Evolutionary conservation across 2,113 vertebrate genomes (phyloP).

Genomic region (Nettapus auritus): DNA sequence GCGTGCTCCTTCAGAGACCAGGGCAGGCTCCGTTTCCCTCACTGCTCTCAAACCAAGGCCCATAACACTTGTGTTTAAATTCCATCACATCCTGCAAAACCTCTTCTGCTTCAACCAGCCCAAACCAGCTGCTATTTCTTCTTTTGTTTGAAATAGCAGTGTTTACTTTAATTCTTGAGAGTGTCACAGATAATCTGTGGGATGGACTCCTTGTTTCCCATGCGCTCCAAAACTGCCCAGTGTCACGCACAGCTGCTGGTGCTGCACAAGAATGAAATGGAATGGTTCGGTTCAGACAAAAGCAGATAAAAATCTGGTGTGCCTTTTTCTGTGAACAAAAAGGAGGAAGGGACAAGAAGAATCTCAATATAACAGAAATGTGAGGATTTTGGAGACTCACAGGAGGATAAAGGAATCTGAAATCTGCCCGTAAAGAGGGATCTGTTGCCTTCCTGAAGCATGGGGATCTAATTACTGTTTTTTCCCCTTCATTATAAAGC

Average conservation of each 20-base stretch:
- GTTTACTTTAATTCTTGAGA: conserved; percentile 52
- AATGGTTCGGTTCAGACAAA: conserved; percentile 6
- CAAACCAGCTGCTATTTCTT: conserved; percentile 53
- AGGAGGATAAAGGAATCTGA: conserved; percentile 66
- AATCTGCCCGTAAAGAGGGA: conserved; percentile 57
- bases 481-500: conserved; percentile 32
- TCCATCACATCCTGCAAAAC: not conserved
- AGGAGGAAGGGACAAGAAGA: not conserved
- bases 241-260: conserved; percentile 48
- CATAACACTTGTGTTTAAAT: conserved; percentile 39
- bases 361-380: conserved; percentile 26
- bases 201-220: conserved; percentile 49
- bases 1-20: not conserved
- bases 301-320: conserved; percentile 6
- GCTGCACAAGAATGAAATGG: conserved; percentile 8
- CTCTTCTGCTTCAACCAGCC: conserved; percentile 5
- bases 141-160: conserved; percentile 50
- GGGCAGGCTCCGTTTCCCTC: not conserved
- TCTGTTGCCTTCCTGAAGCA: conserved; percentile 54
- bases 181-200: conserved; percentile 64
- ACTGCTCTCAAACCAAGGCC: not conserved
- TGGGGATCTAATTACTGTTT: conserved; percentile 52
- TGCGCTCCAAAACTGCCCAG: not conserved
- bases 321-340: not conserved
- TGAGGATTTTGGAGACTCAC: conserved; percentile 45